phyloP scores from a whole-genome alignment of 2,113 vertebrate species.

The Oncorhynchus mykiss region DNA sequence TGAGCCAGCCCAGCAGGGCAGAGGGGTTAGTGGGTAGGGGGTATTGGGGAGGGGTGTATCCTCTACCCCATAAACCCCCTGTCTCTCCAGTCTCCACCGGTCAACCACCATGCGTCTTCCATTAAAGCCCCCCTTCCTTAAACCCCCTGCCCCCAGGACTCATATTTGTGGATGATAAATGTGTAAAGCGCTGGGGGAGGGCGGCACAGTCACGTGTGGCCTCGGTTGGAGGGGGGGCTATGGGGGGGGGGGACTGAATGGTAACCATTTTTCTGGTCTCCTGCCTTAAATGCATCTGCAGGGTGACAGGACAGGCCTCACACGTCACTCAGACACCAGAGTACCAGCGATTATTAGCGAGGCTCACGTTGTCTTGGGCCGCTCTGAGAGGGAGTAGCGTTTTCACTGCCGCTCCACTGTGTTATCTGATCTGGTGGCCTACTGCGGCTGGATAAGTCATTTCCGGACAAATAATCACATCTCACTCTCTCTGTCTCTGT shows the following conservation, averaged over 20 bases:
- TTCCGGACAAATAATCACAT: constrained; percentile 53
- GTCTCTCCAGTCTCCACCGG: constrained; percentile 58
- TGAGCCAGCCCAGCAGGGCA: constrained; percentile 40
- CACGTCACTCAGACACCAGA: constrained; percentile 2
- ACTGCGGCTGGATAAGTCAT: constrained; percentile 58
- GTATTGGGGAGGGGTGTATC: constrained; percentile 19
- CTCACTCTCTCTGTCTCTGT: constrained; percentile 27
- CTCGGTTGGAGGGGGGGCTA: constrained; percentile 1
- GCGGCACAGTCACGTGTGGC: constrained; percentile 39
- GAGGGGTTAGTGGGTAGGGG: not conserved
- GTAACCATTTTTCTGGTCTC: constrained; percentile 9
- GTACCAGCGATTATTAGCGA: constrained; percentile 25
- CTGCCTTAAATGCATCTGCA: constrained; percentile 33
- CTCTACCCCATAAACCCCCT: constrained; percentile 37
- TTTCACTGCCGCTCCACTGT: no score
- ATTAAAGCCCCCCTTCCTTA: constrained; percentile 17
- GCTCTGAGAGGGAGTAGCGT: no score
- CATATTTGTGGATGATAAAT: constrained; percentile 60
- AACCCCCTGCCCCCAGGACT: constrained; percentile 29
- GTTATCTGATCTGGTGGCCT: constrained; percentile 48
- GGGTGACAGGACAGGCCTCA: constrained; percentile 39
- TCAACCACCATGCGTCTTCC: constrained; percentile 44
- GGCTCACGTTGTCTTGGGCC: no score
- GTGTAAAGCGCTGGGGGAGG: constrained; percentile 26
- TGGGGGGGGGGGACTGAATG: not conserved